Evolutionary conservation across 1,140 invertebrate genomes (phyloP).

Genomic region (Drosophila insularis): DNA sequence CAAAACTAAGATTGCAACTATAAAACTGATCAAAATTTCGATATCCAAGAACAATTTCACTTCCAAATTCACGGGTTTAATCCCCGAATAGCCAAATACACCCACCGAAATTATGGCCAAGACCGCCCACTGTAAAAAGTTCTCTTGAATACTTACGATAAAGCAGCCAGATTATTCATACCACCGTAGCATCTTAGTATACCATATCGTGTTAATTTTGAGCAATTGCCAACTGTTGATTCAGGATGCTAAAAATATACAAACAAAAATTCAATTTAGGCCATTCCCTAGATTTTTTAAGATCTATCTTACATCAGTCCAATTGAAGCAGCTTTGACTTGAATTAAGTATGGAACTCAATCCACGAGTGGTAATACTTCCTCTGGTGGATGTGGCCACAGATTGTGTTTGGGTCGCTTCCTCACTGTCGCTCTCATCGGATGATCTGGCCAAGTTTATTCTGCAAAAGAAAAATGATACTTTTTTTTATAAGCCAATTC

Average conservation of each 20-base stretch:
- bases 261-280: background rate
- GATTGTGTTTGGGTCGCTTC: background rate
- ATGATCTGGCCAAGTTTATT: background rate
- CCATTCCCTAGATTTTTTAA: no score
- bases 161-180: slow-evolving; percentile 66
- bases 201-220: slow-evolving; percentile 46
- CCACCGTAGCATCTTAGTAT: slow-evolving; percentile 71
- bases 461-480: background rate
- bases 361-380: background rate
- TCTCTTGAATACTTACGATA: slow-evolving; percentile 41
- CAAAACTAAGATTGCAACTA: no score
- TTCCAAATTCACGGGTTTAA: no score
- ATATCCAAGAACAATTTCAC: no score
- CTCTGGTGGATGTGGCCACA: background rate
- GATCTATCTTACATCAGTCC: slow-evolving; percentile 39
- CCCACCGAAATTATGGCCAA: no score
- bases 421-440: background rate
- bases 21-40: no score
- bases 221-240: slow-evolving; percentile 65
- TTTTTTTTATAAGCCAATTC: background rate
- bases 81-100: no score
- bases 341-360: background rate
- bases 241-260: slow-evolving; percentile 36
- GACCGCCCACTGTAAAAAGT: no score
- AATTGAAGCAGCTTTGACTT: slow-evolving; percentile 57